Evolutionary conservation across 2,113 vertebrate genomes (phyloP).

Genomic region (Gobiocypris rarus): DNA sequence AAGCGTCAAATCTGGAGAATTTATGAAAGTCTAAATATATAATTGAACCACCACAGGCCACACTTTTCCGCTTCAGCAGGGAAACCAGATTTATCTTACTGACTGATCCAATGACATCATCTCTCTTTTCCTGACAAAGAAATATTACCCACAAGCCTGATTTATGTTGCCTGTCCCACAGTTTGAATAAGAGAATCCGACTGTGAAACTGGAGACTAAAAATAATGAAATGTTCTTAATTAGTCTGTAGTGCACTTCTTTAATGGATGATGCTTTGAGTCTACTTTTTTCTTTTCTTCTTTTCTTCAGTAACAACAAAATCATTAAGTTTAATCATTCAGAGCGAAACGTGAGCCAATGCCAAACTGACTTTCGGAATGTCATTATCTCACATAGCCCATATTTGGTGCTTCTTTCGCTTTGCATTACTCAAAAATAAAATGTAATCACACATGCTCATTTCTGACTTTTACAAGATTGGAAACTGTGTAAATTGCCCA

Average conservation of each 20-base stretch:
- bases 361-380: background rate
- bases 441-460: constrained; percentile 18
- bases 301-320: constrained; percentile 23
- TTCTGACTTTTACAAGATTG: constrained; percentile 49
- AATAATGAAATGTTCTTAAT: background rate
- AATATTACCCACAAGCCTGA: constrained; percentile 12
- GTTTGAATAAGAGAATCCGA: constrained; percentile 11
- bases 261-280: background rate
- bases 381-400: constrained; percentile 31
- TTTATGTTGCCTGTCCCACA: constrained; percentile 15
- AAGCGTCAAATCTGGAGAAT: background rate
- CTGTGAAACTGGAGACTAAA: background rate
- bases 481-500: constrained; percentile 50
- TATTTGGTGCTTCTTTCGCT: constrained; percentile 32
- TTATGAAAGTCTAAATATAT: constrained; percentile 1
- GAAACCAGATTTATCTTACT: constrained; percentile 25
- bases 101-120: constrained; percentile 41
- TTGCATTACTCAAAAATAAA: constrained; percentile 36
- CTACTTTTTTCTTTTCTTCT: background rate
- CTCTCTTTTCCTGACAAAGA: constrained; percentile 10
- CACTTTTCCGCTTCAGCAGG: constrained; percentile 26
- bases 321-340: background rate
- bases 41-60: constrained; percentile 23
- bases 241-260: background rate
- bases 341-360: background rate